A percentile compares a stretch with the other conserved stretches of the same genome.
Evolutionary conservation across 2,888 invertebrate species (phyloP).

Genomic region (Salticus scenicus): DNA sequence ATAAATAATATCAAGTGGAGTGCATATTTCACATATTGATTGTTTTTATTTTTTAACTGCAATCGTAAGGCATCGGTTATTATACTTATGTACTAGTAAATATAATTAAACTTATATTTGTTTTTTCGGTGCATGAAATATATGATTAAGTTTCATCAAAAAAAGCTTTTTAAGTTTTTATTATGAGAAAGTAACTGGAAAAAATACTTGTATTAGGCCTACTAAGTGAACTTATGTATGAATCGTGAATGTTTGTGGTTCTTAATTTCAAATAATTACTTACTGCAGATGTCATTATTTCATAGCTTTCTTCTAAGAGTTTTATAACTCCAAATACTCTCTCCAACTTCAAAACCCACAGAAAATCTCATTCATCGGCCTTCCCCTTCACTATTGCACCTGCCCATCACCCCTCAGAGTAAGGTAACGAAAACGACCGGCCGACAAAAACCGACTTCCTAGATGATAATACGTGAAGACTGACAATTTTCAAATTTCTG

Average conservation of each 20-base stretch:
- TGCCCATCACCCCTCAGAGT: conserved; percentile 68
- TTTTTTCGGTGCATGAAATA: neutral
- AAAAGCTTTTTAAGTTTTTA: neutral
- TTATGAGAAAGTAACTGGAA: neutral
- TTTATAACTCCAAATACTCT: conserved; percentile 48
- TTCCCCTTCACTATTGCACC: conserved; percentile 56
- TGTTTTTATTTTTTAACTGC: conserved; percentile 36
- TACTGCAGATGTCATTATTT: conserved; percentile 71
- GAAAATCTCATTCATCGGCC: conserved; percentile 63
- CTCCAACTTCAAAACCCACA: conserved; percentile 47
- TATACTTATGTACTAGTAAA: neutral
- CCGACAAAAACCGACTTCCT: conserved; percentile 63
- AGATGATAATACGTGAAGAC: neutral
- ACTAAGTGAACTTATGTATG: too few species aligned
- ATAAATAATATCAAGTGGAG: neutral
- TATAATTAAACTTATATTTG: neutral
- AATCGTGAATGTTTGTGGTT: too few species aligned
- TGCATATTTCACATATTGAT: conserved; percentile 65
- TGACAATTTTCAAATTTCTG: neutral
- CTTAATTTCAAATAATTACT: conserved; percentile 42
- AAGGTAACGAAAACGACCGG: conserved; percentile 67
- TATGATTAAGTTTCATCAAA: neutral
- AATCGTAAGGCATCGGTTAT: neutral
- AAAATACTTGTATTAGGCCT: conserved; percentile 59
- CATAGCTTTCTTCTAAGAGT: conserved; percentile 63